Evolutionary conservation across 2,888 invertebrate species (phyloP).

Genomic region (Desoria tigrina): DNA sequence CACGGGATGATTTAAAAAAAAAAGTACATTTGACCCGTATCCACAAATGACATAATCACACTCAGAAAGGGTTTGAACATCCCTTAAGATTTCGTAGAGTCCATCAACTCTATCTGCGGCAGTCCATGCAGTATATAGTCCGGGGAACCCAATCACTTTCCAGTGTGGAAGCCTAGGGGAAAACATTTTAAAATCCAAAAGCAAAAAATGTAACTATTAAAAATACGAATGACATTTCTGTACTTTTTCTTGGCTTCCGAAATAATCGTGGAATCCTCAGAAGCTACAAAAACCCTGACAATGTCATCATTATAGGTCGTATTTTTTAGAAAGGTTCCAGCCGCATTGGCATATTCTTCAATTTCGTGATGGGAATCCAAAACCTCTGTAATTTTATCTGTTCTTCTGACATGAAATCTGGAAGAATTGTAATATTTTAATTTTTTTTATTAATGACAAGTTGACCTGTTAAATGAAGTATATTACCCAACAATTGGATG

Average conservation of each 20-base stretch:
- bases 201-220: too few relatives aligned
- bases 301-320: neutral
- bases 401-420: slow-evolving; percentile 34
- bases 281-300: neutral
- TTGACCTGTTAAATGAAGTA: neutral
- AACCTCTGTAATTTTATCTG: slow-evolving; percentile 26
- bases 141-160: slow-evolving; percentile 18
- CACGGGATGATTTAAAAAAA: slow-evolving; percentile 7
- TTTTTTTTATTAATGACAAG: neutral
- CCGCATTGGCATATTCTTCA: slow-evolving; percentile 16
- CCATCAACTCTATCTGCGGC: neutral
- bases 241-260: neutral
- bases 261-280: neutral
- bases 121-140: neutral
- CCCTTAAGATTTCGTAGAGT: slow-evolving; percentile 9
- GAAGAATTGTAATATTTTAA: neutral
- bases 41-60: slow-evolving; percentile 32
- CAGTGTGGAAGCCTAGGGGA: slow-evolving; percentile 13
- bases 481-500: slow-evolving; percentile 21
- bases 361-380: slow-evolving; percentile 18
- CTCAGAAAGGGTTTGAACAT: slow-evolving; percentile 23
- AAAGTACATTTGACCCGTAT: slow-evolving; percentile 27
- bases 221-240: too few relatives aligned
- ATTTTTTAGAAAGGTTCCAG: neutral
- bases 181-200: neutral